Conservation (phyloP, 1,140 invertebrate species). For the Calliopsis andreniformis region DNA sequence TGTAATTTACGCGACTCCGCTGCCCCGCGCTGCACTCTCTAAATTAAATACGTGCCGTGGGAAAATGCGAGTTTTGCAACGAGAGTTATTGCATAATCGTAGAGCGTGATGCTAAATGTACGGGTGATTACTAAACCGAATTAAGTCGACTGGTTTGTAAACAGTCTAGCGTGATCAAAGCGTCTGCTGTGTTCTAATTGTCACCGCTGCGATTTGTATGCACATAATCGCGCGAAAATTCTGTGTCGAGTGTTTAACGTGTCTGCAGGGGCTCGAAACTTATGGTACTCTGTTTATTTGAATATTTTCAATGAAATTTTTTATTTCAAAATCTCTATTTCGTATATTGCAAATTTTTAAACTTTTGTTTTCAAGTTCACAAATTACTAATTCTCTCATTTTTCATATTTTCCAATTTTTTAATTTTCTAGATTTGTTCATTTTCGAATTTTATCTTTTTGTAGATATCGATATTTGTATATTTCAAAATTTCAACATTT, state of each 20-base stretch:
- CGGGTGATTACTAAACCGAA: constrained; percentile 43
- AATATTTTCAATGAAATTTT: no score
- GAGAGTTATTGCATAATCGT: constrained; percentile 54
- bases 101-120: constrained; percentile 43
- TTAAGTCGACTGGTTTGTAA: constrained; percentile 36
- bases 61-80: constrained; percentile 55
- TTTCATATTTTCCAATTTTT: no score
- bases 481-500: background rate
- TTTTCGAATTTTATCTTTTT: no score
- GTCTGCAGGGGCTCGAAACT: no score
- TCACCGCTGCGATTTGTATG: background rate
- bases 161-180: constrained; percentile 16
- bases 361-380: no score
- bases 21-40: constrained; percentile 13
- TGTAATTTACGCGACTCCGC: constrained; percentile 12
- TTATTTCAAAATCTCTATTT: no score
- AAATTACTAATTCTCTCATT: no score
- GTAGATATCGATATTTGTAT: background rate
- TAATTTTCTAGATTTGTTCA: no score
- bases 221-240: background rate
- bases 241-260: no score
- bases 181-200: constrained; percentile 26
- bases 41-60: constrained; percentile 61
- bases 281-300: no score
- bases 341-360: no score